A percentile compares a stretch with the other conserved stretches of the same genome.
Evolutionary conservation across 2,888 invertebrate species (phyloP).

Genomic region (Ellobium chinense): DNA sequence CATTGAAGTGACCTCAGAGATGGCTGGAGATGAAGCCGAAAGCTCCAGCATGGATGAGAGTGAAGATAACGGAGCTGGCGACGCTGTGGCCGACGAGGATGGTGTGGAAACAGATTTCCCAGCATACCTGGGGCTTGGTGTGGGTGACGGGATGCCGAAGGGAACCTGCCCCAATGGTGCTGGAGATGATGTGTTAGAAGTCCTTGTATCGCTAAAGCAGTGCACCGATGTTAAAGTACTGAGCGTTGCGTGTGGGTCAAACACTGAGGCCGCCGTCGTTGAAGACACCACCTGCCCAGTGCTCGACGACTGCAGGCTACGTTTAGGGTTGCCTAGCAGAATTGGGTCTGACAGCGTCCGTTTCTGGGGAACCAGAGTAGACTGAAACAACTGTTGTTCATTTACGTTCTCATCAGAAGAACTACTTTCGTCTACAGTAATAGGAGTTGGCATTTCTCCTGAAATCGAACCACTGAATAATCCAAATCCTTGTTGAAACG

Average conservation of each 20-base stretch:
- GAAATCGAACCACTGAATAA: slow-evolving; percentile 27
- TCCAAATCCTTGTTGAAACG: not conserved
- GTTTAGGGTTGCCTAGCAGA: not conserved
- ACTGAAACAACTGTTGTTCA: slow-evolving; percentile 1
- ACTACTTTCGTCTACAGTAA: slow-evolving; percentile 19
- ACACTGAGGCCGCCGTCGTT: not conserved
- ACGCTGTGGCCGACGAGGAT: not conserved
- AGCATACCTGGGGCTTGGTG: slow-evolving; percentile 1
- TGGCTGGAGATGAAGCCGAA: not conserved
- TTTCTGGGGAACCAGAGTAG: not conserved
- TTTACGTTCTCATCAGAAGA: slow-evolving; percentile 30
- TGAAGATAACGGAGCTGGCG: slow-evolving; percentile 25
- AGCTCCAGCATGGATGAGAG: slow-evolving; percentile 21
- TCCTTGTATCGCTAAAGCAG: not conserved
- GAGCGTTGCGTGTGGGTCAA: slow-evolving; percentile 13
- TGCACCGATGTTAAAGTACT: not conserved
- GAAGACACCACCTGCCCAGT: not conserved
- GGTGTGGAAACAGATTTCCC: not conserved
- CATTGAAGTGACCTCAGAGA: not conserved
- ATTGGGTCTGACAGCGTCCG: slow-evolving; percentile 7
- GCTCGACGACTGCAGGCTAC: not conserved
- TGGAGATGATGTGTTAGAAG: slow-evolving; percentile 18
- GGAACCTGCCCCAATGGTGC: not conserved
- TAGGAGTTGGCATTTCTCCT: not conserved
- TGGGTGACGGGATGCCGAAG: not conserved